phyloP scores from a whole-genome alignment of 2,888 invertebrate genomes.

The Cosmopolites sordidus region DNA sequence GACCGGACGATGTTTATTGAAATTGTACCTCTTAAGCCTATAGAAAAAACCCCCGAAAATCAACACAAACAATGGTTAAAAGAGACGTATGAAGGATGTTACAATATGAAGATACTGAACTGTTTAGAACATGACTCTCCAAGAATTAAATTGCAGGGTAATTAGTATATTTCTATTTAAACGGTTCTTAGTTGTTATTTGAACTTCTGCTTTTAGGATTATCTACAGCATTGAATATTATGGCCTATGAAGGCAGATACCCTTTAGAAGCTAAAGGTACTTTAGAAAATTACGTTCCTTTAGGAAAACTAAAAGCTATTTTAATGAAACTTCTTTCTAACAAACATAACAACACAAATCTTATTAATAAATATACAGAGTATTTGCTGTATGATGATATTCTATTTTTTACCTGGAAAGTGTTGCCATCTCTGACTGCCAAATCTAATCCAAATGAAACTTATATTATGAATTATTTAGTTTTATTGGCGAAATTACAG shows the following conservation, averaged over 20 bases:
- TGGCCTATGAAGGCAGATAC: slow-evolving; percentile 67
- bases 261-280: slow-evolving; percentile 55
- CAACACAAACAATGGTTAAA: slow-evolving; percentile 66
- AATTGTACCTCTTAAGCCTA: slow-evolving; percentile 56
- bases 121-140: slow-evolving; percentile 50
- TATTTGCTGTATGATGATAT: slow-evolving; percentile 72
- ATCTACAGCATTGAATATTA: slow-evolving; percentile 67
- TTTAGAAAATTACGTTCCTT: slow-evolving; percentile 61
- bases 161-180: slow-evolving; percentile 9
- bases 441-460: slow-evolving; percentile 51
- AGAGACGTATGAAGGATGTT: slow-evolving; percentile 65
- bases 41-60: slow-evolving; percentile 56
- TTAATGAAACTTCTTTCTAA: slow-evolving; percentile 61
- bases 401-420: slow-evolving; percentile 65
- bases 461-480: slow-evolving; percentile 45
- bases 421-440: slow-evolving; percentile 55
- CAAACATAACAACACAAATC: slow-evolving; percentile 56
- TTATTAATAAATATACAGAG: slow-evolving; percentile 69
- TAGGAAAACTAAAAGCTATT: slow-evolving; percentile 62
- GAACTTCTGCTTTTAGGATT: slow-evolving; percentile 51
- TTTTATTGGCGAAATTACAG: slow-evolving; percentile 43
- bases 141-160: slow-evolving; percentile 46
- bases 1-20: slow-evolving; percentile 62
- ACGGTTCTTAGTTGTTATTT: not conserved
- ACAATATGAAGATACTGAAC: slow-evolving; percentile 53